phyloP scores from a whole-genome alignment of 2,113 vertebrate genomes.

The Anarrhichthys ocellatus region DNA sequence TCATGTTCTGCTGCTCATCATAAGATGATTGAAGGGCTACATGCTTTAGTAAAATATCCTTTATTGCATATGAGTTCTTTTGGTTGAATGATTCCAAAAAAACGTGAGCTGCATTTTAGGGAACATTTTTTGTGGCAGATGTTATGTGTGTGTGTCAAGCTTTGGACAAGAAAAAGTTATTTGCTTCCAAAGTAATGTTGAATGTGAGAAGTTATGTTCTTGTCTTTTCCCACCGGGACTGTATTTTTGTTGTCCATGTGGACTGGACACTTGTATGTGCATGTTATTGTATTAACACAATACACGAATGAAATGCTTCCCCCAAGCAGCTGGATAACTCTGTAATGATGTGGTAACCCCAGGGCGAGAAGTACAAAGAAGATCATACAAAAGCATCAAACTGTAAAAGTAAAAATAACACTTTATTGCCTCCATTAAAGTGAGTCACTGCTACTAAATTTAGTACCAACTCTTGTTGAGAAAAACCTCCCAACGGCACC shows the following conservation, averaged over 20 bases:
- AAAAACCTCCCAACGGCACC: slow-evolving; percentile 25
- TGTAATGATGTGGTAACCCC: neutral
- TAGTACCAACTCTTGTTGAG: slow-evolving; percentile 10
- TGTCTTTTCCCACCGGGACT: neutral
- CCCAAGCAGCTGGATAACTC: neutral
- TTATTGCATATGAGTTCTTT: neutral
- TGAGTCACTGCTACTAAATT: slow-evolving; percentile 27
- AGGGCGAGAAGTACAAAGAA: neutral
- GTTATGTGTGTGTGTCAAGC: neutral
- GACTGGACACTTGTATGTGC: too few relatives aligned
- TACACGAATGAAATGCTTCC: neutral
- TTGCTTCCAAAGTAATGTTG: neutral
- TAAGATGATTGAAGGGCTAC: slow-evolving; percentile 3
- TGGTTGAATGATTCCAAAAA: neutral
- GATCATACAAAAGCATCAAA: neutral
- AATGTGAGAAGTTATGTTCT: neutral
- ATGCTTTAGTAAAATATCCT: neutral
- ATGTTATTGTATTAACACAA: too few relatives aligned
- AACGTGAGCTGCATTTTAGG: neutral
- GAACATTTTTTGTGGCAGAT: neutral
- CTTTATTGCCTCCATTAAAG: slow-evolving; percentile 24
- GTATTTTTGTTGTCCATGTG: neutral
- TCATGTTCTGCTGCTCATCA: neutral
- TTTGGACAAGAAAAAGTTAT: too few relatives aligned
- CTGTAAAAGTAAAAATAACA: slow-evolving; percentile 21